These are phyloP conservation scores for Rhopalosiphum maidis DNA, from an alignment of 1,140 invertebrate species.

Conservation along the genomic window DNA sequence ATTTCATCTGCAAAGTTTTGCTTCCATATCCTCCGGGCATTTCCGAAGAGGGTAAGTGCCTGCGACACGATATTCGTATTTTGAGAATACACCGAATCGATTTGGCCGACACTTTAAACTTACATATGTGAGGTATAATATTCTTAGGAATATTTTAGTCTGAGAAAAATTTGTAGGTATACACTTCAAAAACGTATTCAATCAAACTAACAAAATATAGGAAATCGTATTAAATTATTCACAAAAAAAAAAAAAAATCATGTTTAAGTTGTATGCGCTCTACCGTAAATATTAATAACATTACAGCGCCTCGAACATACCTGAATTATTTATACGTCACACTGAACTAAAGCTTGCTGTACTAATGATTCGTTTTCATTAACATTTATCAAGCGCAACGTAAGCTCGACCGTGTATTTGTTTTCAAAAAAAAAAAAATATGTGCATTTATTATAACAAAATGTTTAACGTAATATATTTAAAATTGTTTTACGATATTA, in stretches of 20 bases:
- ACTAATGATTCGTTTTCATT: neutral
- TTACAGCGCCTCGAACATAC: neutral
- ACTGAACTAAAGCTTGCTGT: neutral
- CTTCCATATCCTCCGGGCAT: conserved; percentile 12
- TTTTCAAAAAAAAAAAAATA: neutral
- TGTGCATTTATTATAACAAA: neutral
- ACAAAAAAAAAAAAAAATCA: neutral
- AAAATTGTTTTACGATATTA: neutral
- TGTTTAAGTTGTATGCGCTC: neutral
- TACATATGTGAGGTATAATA: neutral
- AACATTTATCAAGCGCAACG: neutral
- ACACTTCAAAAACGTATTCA: neutral
- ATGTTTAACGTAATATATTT: neutral
- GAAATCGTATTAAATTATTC: neutral
- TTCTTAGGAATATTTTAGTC: neutral
- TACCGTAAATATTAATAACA: neutral
- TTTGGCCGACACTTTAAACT: conserved; percentile 2
- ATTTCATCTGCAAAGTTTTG: conserved; percentile 40
- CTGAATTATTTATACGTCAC: neutral
- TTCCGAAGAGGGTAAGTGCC: neutral
- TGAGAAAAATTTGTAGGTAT: neutral
- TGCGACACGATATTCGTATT: neutral
- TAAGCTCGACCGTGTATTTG: neutral
- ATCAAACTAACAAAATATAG: neutral
- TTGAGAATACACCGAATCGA: neutral